Evolutionary conservation across 2,888 invertebrate genomes (phyloP).

Genomic region (Polia nebulosa): DNA sequence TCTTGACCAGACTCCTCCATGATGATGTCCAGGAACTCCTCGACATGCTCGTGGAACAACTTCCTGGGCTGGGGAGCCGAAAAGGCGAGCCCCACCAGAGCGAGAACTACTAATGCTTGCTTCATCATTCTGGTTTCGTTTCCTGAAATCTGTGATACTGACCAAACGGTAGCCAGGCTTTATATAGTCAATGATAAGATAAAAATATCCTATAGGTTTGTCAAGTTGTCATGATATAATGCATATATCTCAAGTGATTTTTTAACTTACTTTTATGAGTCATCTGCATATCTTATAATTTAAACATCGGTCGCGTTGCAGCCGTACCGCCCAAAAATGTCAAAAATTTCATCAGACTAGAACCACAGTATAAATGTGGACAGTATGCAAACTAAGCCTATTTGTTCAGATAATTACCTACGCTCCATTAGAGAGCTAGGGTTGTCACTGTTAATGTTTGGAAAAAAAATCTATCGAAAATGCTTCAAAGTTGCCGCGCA

Average conservation of each 20-base stretch:
- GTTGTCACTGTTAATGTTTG: no score
- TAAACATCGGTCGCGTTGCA: neutral
- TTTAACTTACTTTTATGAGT: slow-evolving; percentile 1
- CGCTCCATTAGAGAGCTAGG: no score
- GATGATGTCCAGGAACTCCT: slow-evolving; percentile 79
- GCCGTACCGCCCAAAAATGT: no score
- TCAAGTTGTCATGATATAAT: slow-evolving; percentile 57
- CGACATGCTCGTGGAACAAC: slow-evolving; percentile 81
- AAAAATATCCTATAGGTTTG: slow-evolving; percentile 47
- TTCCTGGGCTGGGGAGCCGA: slow-evolving; percentile 80
- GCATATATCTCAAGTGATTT: slow-evolving; percentile 48
- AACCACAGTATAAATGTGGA: no score
- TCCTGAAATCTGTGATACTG: slow-evolving; percentile 59
- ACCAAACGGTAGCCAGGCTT: slow-evolving; percentile 17
- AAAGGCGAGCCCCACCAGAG: slow-evolving; percentile 71
- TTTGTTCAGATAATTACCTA: no score
- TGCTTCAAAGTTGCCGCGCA: no score
- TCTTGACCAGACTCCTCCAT: slow-evolving; percentile 69
- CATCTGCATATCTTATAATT: neutral
- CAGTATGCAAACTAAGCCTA: no score
- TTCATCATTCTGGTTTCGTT: slow-evolving; percentile 74
- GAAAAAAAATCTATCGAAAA: no score
- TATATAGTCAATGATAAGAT: slow-evolving; percentile 68
- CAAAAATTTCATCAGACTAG: no score
- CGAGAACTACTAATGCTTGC: slow-evolving; percentile 70